Evolutionary conservation across 1,140 invertebrate genomes (phyloP).

Genomic region (Cydia splendana): DNA sequence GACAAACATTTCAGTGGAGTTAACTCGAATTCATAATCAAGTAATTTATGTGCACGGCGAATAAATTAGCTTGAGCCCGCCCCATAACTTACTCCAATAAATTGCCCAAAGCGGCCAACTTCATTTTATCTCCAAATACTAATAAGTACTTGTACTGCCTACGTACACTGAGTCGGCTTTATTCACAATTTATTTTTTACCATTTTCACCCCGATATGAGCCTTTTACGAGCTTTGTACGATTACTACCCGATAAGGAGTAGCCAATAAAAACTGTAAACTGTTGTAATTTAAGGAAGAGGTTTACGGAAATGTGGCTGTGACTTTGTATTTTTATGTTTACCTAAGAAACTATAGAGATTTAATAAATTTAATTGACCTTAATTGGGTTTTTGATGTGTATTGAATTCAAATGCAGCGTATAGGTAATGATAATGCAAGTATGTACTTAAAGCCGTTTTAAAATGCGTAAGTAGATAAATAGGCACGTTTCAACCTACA

Average conservation of each 20-base stretch:
- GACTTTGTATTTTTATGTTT: constrained; percentile 40
- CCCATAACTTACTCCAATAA: constrained; percentile 78
- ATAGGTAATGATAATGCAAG: no score
- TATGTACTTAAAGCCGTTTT: no score
- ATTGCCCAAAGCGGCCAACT: constrained; percentile 78
- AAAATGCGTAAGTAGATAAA: not conserved
- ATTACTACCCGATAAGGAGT: constrained; percentile 59
- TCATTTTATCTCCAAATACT: constrained; percentile 78
- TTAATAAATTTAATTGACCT: constrained; percentile 13
- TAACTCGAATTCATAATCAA: constrained; percentile 79
- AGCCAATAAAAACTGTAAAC: constrained; percentile 39
- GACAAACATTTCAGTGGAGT: constrained; percentile 75
- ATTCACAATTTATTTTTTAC: constrained; percentile 66
- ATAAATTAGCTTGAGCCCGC: constrained; percentile 78
- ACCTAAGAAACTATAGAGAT: constrained; percentile 34
- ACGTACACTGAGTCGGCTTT: constrained; percentile 60
- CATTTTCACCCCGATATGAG: constrained; percentile 59
- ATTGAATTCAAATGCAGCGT: not conserved
- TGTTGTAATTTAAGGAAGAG: constrained; percentile 40
- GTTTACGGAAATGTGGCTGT: constrained; percentile 48
- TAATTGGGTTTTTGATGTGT: not conserved
- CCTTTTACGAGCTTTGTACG: constrained; percentile 67
- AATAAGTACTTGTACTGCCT: constrained; percentile 73
- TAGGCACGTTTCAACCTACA: not conserved
- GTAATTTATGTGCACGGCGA: constrained; percentile 80